Evolutionary conservation across 2,113 vertebrate species (phyloP), one percentile per base, ranked within the genome.

Genomic region (Pollimyrus isidori): DNA sequence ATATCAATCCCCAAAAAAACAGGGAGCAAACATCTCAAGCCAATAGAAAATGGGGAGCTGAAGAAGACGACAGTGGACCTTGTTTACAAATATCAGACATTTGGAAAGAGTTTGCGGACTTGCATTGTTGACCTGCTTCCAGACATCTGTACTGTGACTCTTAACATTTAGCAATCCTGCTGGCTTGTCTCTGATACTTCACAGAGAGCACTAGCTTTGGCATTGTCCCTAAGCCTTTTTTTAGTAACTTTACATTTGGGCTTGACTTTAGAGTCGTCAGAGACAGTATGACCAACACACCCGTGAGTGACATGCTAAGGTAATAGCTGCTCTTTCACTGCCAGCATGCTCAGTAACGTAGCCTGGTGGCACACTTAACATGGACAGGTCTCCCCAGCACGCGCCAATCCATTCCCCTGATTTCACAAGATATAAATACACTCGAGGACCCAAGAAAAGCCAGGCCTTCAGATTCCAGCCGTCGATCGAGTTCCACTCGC

Each of bases 381-480:
- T 53, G 85, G 85, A 26, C 85, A 56, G 80, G 23, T 39, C 50
- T 56, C 50, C 50, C 85, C 85, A 53, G 49, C 50, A 35, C 50
- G 26, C 19, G 50, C 50, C 30, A 3, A 3, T 87, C 48, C 85
- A 52, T 26, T 87, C 85, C 85, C 56, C 85, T 87, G 85, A 87
- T 50, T 87, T 87, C 50, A 87, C 50, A 53, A 26, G 26, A 26
- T 87, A 87, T 56, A 53, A 87, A 87, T 87, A 87, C 50, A 35
- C 30, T 0, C 26, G 26, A 52, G 50, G 4, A 87, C 50, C 49
- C 48, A 52, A 87, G 50, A 53, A 87, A 35, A 87, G 85, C 85
- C 50, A 87, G 30, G 26, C 85, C 85, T 53, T 53, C 50, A 39
- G 23, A 87, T 87, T 87, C 85, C 85, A 15, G 45, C 85, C 30